These are phyloP conservation scores for Iselma pallidipennis DNA, from an alignment of 2,888 invertebrate species.

Conservation along the genomic window DNA sequence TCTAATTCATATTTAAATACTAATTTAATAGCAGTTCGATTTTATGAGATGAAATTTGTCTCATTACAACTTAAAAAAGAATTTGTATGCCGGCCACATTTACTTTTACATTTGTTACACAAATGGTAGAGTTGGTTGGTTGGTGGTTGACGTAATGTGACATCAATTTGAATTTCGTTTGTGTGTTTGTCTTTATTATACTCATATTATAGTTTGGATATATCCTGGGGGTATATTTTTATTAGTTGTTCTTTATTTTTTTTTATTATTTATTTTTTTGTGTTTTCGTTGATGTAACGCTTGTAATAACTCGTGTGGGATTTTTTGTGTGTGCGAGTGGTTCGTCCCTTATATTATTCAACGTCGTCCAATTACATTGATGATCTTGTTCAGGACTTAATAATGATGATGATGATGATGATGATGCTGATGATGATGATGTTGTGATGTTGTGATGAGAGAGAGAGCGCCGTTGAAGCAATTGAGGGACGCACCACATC, in stretches of 20 bases:
- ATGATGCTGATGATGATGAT: background rate
- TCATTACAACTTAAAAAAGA: background rate
- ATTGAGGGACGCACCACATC: slow-evolving; percentile 44
- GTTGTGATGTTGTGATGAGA: slow-evolving; percentile 3
- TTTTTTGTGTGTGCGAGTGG: slow-evolving; percentile 48
- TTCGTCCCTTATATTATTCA: slow-evolving; percentile 43
- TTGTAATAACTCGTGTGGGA: slow-evolving; percentile 43
- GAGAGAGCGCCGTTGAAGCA: slow-evolving; percentile 25
- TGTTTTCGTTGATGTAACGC: slow-evolving; percentile 40
- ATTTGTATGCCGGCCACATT: too few relatives aligned
- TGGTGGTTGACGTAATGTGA: background rate
- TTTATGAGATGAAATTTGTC: slow-evolving; percentile 4
- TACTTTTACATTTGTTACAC: background rate
- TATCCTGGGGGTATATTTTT: background rate
- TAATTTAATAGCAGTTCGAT: slow-evolving; percentile 2
- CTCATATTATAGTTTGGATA: background rate
- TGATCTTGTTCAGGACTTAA: slow-evolving; percentile 48
- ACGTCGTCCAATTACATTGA: slow-evolving; percentile 11
- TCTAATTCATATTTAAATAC: background rate
- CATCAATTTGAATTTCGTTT: background rate
- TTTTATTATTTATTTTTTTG: slow-evolving; percentile 17
- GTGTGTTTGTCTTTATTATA: background rate
- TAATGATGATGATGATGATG: slow-evolving; percentile 11
- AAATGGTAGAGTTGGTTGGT: background rate
- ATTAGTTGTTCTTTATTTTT: slow-evolving; percentile 7